These are phyloP conservation scores for Drosophila novamexicana DNA, from an alignment of 1,140 invertebrate species.

Conservation along the genomic window DNA sequence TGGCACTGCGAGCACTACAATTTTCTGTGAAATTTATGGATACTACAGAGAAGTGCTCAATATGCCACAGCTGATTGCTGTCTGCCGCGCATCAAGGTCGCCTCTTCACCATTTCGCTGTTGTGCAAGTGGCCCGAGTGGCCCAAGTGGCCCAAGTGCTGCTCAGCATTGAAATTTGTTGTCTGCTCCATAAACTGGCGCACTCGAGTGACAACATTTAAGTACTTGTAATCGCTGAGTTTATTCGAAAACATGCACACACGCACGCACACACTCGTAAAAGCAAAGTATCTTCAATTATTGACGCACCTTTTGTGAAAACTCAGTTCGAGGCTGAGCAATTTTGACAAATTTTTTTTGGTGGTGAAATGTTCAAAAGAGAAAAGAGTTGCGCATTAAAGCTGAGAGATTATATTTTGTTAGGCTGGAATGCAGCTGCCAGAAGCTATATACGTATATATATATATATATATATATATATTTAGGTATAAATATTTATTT, in stretches of 20 bases:
- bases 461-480: no score
- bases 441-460: no score
- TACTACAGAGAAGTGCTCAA: slow-evolving; percentile 10
- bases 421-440: slow-evolving; percentile 1
- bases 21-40: slow-evolving; percentile 40
- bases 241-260: slow-evolving; percentile 8
- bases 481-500: no score
- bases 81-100: slow-evolving; percentile 59
- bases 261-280: neutral
- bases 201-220: slow-evolving; percentile 37
- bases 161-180: slow-evolving; percentile 23
- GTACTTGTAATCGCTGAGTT: slow-evolving; percentile 43
- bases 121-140: slow-evolving; percentile 26
- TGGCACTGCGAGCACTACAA: slow-evolving; percentile 22
- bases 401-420: slow-evolving; percentile 14
- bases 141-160: slow-evolving; percentile 12
- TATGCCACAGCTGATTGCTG: slow-evolving; percentile 31
- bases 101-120: slow-evolving; percentile 20
- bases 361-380: slow-evolving; percentile 66
- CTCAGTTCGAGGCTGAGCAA: slow-evolving; percentile 17
- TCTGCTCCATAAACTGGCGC: slow-evolving; percentile 18
- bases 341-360: slow-evolving; percentile 40
- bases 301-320: slow-evolving; percentile 59
- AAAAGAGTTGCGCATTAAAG: slow-evolving; percentile 25
- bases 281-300: slow-evolving; percentile 33